A percentile compares a stretch with the other conserved stretches of the same genome.
These are phyloP conservation scores for Arenaria interpres DNA, from an alignment of 2,113 vertebrate species.

Conservation along the genomic window DNA sequence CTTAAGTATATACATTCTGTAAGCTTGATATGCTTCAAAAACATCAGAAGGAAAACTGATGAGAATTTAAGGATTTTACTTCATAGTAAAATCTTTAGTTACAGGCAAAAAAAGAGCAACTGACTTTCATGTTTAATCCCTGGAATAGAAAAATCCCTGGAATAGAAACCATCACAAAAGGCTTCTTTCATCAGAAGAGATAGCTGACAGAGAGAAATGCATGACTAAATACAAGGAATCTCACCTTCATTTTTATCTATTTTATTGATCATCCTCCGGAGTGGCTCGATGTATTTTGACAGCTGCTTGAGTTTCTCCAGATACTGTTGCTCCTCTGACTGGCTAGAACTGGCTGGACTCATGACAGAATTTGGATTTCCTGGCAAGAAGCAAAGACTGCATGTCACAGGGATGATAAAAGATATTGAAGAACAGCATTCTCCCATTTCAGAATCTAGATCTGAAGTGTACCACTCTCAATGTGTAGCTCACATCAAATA, in stretches of 20 bases:
- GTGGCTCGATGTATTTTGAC: conserved; percentile 95
- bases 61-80: neutral
- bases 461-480: neutral
- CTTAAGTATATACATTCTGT: neutral
- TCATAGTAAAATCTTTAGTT: neutral
- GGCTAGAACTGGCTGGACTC: conserved; percentile 89
- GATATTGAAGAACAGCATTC: neutral
- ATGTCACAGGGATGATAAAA: neutral
- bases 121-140: neutral
- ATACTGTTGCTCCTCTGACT: conserved; percentile 97
- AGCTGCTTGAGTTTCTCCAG: conserved; percentile 97
- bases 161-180: neutral
- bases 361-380: conserved; percentile 93
- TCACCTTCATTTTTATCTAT: conserved; percentile 99
- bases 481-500: neutral
- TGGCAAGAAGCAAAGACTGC: conserved; percentile 48
- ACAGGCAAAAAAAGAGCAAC: neutral
- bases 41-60: neutral
- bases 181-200: neutral
- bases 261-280: conserved; percentile 98
- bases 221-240: neutral
- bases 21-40: neutral
- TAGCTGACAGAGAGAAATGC: neutral
- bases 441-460: neutral
- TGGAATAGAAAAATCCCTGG: neutral